Percentiles rank a stretch among this genome's conserved stretches.
These are phyloP conservation scores for Pandemis cinnamomeana DNA, from an alignment of 2,888 invertebrate species.

Conservation along the genomic window DNA sequence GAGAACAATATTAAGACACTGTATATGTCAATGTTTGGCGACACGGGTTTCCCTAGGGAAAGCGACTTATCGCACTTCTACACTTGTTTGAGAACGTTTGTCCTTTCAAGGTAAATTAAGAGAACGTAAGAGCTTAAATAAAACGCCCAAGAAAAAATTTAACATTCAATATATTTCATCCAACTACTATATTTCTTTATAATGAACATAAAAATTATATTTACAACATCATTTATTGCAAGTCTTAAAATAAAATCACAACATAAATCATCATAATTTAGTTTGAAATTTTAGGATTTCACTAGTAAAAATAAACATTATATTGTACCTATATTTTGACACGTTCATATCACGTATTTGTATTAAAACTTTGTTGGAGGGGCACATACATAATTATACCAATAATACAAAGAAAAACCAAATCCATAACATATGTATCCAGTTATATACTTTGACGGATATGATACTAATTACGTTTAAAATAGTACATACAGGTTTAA, in stretches of 20 bases:
- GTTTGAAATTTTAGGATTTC: neutral
- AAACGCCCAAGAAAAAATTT: conserved; percentile 51
- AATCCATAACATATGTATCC: too few relatives aligned
- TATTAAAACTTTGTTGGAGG: neutral
- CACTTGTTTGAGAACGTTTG: too few relatives aligned
- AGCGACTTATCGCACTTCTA: too few relatives aligned
- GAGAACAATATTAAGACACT: too few relatives aligned
- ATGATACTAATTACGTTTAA: too few relatives aligned
- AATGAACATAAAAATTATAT: conserved; percentile 65
- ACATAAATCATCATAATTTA: conserved; percentile 52
- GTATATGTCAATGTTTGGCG: too few relatives aligned
- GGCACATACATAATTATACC: neutral
- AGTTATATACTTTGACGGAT: too few relatives aligned
- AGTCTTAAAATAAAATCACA: conserved; percentile 70
- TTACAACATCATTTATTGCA: conserved; percentile 69
- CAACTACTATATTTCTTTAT: conserved; percentile 68
- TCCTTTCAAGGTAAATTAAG: too few relatives aligned
- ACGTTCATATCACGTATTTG: conserved; percentile 26
- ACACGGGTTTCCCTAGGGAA: too few relatives aligned
- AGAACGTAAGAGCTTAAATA: conserved; percentile 14
- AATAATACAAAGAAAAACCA: too few relatives aligned
- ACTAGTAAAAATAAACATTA: neutral
- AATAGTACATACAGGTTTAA: too few relatives aligned
- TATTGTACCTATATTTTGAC: conserved; percentile 18
- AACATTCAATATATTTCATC: conserved; percentile 78